Conservation (phyloP, 2,888 invertebrate species). For the Himalopsyche japonica region DNA sequence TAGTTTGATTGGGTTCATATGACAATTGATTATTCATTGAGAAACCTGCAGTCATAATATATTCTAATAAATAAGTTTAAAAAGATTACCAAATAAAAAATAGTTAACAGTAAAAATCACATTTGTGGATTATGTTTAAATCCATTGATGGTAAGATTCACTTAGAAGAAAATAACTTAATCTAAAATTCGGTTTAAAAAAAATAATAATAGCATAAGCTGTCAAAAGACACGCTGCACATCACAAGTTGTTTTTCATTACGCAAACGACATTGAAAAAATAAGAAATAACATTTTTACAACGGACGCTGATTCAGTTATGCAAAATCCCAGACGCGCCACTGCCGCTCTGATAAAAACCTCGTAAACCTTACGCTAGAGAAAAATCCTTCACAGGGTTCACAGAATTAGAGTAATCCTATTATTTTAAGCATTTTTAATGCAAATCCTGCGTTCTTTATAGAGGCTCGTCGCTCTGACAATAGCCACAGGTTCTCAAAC, state of each 20-base stretch:
- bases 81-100: too few relatives aligned
- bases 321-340: background rate
- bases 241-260: background rate
- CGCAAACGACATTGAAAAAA: background rate
- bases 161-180: background rate
- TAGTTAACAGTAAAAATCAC: too few relatives aligned
- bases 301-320: background rate
- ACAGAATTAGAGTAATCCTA: conserved; percentile 37
- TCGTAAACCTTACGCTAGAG: conserved; percentile 4
- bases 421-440: conserved; percentile 39
- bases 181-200: background rate
- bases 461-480: background rate
- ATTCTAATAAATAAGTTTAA: too few relatives aligned
- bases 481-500: background rate
- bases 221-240: background rate
- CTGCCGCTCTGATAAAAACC: conserved; percentile 7
- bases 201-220: background rate
- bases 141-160: too few relatives aligned
- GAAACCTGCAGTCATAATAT: too few relatives aligned
- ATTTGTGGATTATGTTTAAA: too few relatives aligned
- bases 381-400: conserved; percentile 24
- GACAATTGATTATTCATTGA: too few relatives aligned
- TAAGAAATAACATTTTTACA: background rate
- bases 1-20: too few relatives aligned
- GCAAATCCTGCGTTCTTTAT: conserved; percentile 27